Base-by-base conservation (phyloP, 2,888 invertebrate genomes). In the Scaptodrosophila latifasciaeformis region DNA sequence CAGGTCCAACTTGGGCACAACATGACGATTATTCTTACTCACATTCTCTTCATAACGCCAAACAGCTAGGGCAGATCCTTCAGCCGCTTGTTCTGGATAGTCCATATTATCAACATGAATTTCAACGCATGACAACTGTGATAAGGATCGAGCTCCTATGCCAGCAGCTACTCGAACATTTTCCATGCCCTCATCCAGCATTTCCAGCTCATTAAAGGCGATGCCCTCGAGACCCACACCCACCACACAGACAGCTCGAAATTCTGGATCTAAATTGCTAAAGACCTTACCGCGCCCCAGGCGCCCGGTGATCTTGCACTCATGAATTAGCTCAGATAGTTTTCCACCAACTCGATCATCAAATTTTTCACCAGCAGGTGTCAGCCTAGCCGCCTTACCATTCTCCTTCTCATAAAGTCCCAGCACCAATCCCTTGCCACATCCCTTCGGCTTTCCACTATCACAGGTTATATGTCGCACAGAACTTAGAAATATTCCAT, bases 131-230 rank as follows among this genome's bases (percentile, higher is more conserved):
- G 87, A 87, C 50, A 88, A 80, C 34, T 79, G 57, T 55, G 87
- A 85, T 35, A 89, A 69, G 2, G 85, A 78, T 10, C 86, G 85
- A 0, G 88, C 87, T 1, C 89, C 89, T 54, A 88, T 88, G 58
- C 91, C 92, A 6, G 92, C 89, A 1, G 92, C 93, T 51, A 87
- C 76, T 35, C 93, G 87, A 12, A 92, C 88, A 75, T 90, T 90
- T 80, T 94, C 93, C 83, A 89, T 88, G 39, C 90, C 90, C 79
- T 91, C 91, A 65, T 93, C 90, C 13, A 92, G 82, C 66, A 90
- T 90, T 82, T 94, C 93, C 42, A 88, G 83, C 62, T 90, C 89
- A 82, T 92, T 90, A 69, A 90, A 89, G 12, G 89, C 90, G 43
- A 88, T 86, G 59, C 89, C 88, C 56, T 89, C 88, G 48, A 88